Base-by-base conservation (phyloP, 2,113 vertebrate genomes). In the Larimichthys polyactis region DNA sequence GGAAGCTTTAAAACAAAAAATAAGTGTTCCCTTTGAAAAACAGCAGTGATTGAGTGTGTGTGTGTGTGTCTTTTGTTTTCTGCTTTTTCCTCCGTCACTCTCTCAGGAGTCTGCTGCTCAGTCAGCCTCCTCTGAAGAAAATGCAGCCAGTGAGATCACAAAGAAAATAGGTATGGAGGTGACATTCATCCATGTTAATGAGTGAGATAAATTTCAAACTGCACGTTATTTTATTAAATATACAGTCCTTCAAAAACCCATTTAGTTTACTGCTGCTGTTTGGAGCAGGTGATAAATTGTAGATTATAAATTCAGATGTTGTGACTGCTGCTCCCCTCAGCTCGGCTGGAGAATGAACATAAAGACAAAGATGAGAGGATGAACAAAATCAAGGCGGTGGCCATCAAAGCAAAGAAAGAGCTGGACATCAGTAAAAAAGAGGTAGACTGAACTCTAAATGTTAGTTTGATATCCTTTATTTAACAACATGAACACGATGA, bases 341-440 rank as follows among this genome's bases (percentile, higher is more conserved):
- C 84, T 65, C 36, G 86, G 4, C 84, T 96, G 22, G 89, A 95
- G 79, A 94, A 93, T 51, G 89, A 86, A 70, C 92, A 89, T 87
- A 96, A 95, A 75, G 96, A 96, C 43, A 99, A 96, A 82, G 96
- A 97, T 1, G 97, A 97, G 64, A 98, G 95, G 90, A 94, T 97
- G 89, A 97, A 95, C 91, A 99, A 99, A 94, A 96, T 99, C 69
- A 99, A 99, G 92, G 93, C 97, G 19, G 97, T 99, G 52, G 98
- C 98, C 55, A 94, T 99, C 78, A 99, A 99, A 94, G 97, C 97
- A 66, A 98, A 96, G 90, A 99, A 98, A 87, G 98, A 99, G 84
- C 92, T 99, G 78, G 97, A 97, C 84, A 90, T 73, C 75, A 97
- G 94, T 85, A 96, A 95, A 90, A 99, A 97, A 93, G 97, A 99